Conservation (phyloP, 2,888 invertebrate species). For the Ecdyonurus torrentis region DNA sequence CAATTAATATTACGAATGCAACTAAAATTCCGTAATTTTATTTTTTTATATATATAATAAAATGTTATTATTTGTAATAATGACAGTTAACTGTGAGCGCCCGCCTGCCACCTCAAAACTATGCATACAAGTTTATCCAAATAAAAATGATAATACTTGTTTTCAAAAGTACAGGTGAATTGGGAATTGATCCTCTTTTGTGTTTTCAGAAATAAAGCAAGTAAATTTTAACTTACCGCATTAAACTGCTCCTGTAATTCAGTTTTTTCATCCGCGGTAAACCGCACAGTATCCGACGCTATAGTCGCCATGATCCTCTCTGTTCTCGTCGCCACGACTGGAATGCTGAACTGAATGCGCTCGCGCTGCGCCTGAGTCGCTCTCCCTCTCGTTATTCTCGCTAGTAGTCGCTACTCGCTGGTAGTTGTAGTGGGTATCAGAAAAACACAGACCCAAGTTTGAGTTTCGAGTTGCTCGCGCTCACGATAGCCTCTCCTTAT, state of each 20-base stretch:
- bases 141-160: too few relatives aligned
- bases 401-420: background rate
- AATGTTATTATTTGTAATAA: too few relatives aligned
- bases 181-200: too few relatives aligned
- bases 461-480: too few relatives aligned
- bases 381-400: background rate
- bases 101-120: too few relatives aligned
- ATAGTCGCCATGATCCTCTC: background rate
- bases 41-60: too few relatives aligned
- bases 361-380: background rate
- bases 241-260: constrained; percentile 63
- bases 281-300: constrained; percentile 20
- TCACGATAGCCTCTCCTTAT: background rate
- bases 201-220: background rate
- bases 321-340: constrained; percentile 21
- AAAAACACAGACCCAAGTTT: too few relatives aligned
- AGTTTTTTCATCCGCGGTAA: constrained; percentile 49
- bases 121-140: too few relatives aligned
- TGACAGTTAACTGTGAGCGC: too few relatives aligned
- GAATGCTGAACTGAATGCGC: constrained; percentile 19
- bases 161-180: too few relatives aligned
- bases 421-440: background rate
- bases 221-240: constrained; percentile 36
- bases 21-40: too few relatives aligned
- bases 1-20: too few relatives aligned